phyloP scores from a whole-genome alignment of 2,888 invertebrate genomes.

The Drosophila sordidapex region DNA sequence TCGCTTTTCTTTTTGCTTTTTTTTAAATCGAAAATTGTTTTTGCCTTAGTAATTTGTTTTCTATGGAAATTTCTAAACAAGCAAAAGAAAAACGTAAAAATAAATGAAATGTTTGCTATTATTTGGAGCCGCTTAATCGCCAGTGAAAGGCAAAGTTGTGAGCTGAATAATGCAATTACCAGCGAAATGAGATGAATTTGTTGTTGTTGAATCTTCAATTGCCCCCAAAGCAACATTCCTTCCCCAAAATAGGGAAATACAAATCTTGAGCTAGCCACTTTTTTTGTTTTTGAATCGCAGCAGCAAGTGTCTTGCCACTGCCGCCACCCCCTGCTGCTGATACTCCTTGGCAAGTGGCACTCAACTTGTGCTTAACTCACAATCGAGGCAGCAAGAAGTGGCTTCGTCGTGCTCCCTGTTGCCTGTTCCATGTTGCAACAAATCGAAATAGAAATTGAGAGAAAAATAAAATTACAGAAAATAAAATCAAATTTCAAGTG shows the following conservation, averaged over 20 bases:
- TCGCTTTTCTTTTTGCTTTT: slow-evolving; percentile 40
- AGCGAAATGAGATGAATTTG: slow-evolving; percentile 44
- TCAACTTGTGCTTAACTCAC: slow-evolving; percentile 62
- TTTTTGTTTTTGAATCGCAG: slow-evolving; percentile 12
- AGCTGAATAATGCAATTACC: slow-evolving; percentile 59
- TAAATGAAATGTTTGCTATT: slow-evolving; percentile 24
- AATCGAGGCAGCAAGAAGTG: slow-evolving; percentile 61
- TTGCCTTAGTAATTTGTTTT: slow-evolving; percentile 70
- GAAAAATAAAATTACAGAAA: slow-evolving; percentile 25
- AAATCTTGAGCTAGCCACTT: slow-evolving; percentile 35
- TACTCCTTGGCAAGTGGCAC: slow-evolving; percentile 55
- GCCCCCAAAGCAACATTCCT: slow-evolving; percentile 25
- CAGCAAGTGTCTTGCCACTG: neutral
- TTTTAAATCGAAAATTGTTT: slow-evolving; percentile 70
- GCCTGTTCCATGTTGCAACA: slow-evolving; percentile 62
- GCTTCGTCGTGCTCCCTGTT: slow-evolving; percentile 10
- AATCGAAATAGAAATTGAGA: slow-evolving; percentile 73
- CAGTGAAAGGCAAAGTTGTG: slow-evolving; percentile 13
- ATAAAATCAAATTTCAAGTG: slow-evolving; percentile 78
- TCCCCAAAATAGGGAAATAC: neutral
- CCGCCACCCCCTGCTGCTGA: neutral
- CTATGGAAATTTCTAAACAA: slow-evolving; percentile 54
- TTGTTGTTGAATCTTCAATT: slow-evolving; percentile 43
- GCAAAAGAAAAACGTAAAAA: slow-evolving; percentile 12
- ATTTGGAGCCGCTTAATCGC: slow-evolving; percentile 31